phyloP scores from a whole-genome alignment of 2,888 invertebrate genomes.

The Drosophila quasianomalipes region DNA sequence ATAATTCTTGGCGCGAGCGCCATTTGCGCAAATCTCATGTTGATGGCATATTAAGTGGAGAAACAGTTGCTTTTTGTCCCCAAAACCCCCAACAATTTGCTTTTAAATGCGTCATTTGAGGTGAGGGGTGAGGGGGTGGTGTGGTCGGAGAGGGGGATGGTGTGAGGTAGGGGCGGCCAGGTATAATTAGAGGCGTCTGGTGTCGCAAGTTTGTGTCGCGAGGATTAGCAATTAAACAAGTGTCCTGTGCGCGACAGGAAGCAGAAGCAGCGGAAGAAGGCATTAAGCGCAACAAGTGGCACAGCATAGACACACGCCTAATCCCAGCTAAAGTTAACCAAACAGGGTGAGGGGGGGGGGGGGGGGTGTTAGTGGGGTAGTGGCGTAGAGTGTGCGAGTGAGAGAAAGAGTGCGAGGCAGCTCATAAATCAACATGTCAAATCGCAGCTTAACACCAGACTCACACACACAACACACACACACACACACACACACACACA shows the following conservation, averaged over 20 bases:
- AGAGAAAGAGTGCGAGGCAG: conserved; percentile 48
- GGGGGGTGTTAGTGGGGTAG: background rate
- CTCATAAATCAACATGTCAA: conserved; percentile 81
- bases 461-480: conserved; percentile 6
- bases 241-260: conserved; percentile 52
- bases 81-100: conserved; percentile 56
- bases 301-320: conserved; percentile 50
- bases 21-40: conserved; percentile 81
- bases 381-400: conserved; percentile 5
- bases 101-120: conserved; percentile 67
- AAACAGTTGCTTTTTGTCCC: conserved; percentile 11
- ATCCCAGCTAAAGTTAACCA: conserved; percentile 51
- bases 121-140: background rate
- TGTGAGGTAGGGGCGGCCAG: background rate
- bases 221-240: conserved; percentile 77
- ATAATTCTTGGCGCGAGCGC: conserved; percentile 68
- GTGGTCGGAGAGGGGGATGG: background rate
- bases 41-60: conserved; percentile 77
- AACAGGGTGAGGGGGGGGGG: background rate
- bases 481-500: conserved; percentile 9
- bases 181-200: conserved; percentile 77
- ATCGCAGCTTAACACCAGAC: conserved; percentile 70
- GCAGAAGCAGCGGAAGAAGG: background rate
- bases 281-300: conserved; percentile 70
- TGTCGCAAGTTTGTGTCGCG: conserved; percentile 45